Evolutionary conservation across 2,797 vertebrate genomes (phyloP), one percentile per base, ranked within the genome.

Genomic region (Oophaga sylvatica): DNA sequence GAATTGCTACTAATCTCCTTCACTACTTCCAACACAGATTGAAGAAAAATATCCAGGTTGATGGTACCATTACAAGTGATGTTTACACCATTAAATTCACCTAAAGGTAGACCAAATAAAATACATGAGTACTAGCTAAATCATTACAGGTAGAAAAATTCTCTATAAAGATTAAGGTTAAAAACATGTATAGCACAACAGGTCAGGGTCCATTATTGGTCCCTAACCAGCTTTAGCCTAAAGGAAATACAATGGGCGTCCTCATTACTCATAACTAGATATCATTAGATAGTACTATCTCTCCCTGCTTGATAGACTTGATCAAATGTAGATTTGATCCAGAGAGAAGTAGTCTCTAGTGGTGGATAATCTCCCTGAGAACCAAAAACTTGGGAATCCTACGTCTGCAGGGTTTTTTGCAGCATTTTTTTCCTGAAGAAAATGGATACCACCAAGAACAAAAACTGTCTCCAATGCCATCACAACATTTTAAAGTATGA

Each of bases 21-120:
- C 84, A 92, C 8, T 77, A 92, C 86, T 86, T 87, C 70, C 16
- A 75, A 35, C 78, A 48, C 85, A 82, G 26, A 83, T 35, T 1
- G 0, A 29, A 76, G 87, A 5, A 88, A 85, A 65, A 88, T 80
- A 87, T 90, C 77, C 91, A 83, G 85, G 62, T 87, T 89, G 84
- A 83, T 53, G 62, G 90, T 87, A 53, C 20, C 87, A 89, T 91
- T 87, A 84, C 92, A 93, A 90, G 90, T 81, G 17, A 90, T 89
- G 79, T 84, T 90, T 22, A 76, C 68, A 78, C 60, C 87, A 73
- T 83, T 11, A 88, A 88, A 91, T 78, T 90, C 78, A 86, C 75
- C 94, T 94, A 63, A 31, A 88, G 86, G 78, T 87, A n/a, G 80
- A 1, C 22, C 48, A 53, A 59, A 70, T 35, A 3, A 35, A 45